These are phyloP conservation scores for Alentia gelatinosa DNA, from an alignment of 2,888 invertebrate species.

Conservation along the genomic window DNA sequence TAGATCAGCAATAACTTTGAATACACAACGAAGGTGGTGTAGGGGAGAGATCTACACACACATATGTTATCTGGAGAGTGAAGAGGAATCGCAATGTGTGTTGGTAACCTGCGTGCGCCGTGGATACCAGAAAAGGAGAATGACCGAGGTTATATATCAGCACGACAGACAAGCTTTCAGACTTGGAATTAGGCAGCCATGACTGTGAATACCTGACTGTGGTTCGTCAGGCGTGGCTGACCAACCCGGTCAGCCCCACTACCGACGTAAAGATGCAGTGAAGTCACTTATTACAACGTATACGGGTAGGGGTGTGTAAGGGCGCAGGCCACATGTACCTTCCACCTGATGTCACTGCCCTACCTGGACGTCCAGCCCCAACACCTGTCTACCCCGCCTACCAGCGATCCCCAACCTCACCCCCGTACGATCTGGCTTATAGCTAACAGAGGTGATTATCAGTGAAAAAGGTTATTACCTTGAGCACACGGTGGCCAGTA, in stretches of 20 bases:
- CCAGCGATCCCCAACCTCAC: background rate
- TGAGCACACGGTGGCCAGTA: constrained; percentile 40
- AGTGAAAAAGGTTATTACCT: background rate
- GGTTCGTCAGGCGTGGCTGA: background rate
- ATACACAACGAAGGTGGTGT: background rate
- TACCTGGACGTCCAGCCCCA: background rate
- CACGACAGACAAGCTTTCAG: no score
- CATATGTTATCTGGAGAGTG: background rate
- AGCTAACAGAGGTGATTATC: background rate
- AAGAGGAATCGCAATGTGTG: no score
- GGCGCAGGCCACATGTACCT: background rate
- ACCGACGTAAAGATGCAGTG: background rate
- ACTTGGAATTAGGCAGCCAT: background rate
- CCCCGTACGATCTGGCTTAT: background rate
- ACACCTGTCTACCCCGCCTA: background rate
- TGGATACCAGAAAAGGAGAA: no score
- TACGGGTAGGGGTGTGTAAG: background rate
- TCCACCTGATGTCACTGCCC: background rate
- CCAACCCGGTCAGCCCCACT: no score
- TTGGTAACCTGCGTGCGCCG: no score
- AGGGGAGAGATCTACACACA: background rate
- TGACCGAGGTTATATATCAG: no score
- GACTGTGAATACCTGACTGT: background rate
- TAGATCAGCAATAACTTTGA: constrained; percentile 7
- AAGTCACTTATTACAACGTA: background rate